Base-by-base conservation (phyloP, 2,888 invertebrate species). In the Cenopis cana region DNA sequence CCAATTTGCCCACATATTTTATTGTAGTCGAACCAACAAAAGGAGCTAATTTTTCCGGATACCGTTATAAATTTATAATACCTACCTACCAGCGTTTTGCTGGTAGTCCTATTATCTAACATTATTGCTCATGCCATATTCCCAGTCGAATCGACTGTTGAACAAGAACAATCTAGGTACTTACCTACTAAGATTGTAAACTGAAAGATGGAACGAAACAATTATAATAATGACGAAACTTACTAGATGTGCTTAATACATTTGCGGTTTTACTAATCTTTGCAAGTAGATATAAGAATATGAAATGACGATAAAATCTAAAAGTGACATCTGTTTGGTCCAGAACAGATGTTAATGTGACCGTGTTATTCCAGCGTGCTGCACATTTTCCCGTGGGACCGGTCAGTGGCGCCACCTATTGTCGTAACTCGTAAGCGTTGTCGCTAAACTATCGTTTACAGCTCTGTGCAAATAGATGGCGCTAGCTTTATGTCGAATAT, bases 381-480 rank as follows among this genome's bases (percentile, higher is more conserved):
- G 84, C 87, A 90, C 79, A 79, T 90, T 77, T 89, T 88, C 76
- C 89, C 87, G 74, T 86, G 90, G 90, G 86, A 88, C 82, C 86
- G 91, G 89, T 91, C 90, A 89, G 90, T 91, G 87, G 86, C 82
- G 85, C 78, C 85, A 82, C 75, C 82, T 84, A 82, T 82, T 85
- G 81, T 57, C 71, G 70, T 70, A 78, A 80, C 82, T 88, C 83
- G 89, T 90, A 90, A 90, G 89, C 84, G 84, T 83, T 88, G 85
- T 77, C 78, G 71, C 71, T 71, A 70, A 71, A 67, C 66, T 73
- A 69, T 59, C 50, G 66, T 66, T 66, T 71, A 38, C 60, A 14
- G 60, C 60, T 60, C 24, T 59, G 59, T 33, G n/a, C 6, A 1
- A 41, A 41, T 55, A 66, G 60, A 55, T 71, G 46, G 49, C 55